Evolutionary conservation across 2,888 invertebrate genomes (phyloP), one percentile per base, ranked within the genome.

Genomic region (Agrotis puta): DNA sequence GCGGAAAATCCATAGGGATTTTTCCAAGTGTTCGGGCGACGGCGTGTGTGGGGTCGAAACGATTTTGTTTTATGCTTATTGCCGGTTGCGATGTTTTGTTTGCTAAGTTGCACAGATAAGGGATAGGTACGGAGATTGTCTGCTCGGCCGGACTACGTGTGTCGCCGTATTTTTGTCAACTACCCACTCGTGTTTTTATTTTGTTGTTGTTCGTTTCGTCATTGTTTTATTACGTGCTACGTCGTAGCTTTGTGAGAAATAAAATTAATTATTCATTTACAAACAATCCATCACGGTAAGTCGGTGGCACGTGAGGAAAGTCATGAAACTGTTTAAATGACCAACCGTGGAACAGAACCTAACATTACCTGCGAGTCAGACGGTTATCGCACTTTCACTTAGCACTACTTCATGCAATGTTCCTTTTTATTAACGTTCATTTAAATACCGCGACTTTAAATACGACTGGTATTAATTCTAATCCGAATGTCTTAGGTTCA

Each of bases 41-140:
- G 94, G 92, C 94, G 94, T 94, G 94, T 95, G 94, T 95, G 95
- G 95, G 95, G 95, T 94, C 92, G 94, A 92, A 93, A 92, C 95
- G 94, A 95, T 95, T 95, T 95, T 95, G 95, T 96, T 96, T 95
- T 96, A 95, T 94, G 95, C 95, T 95, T 94, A 96, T 95, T 95
- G 95, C 93, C 91, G 90, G 93, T 91, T 92, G 93, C 93, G 90
- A 92, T 95, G 95, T 95, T 95, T 95, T 95, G 95, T 96, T 95
- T 95, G 94, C 92, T 92, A 94, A 94, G 90, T 94, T 94, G 93
- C 92, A 90, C 91, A 92, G 95, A 96, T 96, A 96, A 95, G 93
- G 92, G 88, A 86, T 91, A 90, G 89, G 91, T 91, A 88, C 89
- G 87, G 88, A 93, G 92, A 93, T 94, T 89, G 94, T 92, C 92